A percentile compares a stretch with the other conserved stretches of the same genome.
phyloP scores from a whole-genome alignment of 1,140 invertebrate genomes.

The Ctenoplectra terminalis region DNA sequence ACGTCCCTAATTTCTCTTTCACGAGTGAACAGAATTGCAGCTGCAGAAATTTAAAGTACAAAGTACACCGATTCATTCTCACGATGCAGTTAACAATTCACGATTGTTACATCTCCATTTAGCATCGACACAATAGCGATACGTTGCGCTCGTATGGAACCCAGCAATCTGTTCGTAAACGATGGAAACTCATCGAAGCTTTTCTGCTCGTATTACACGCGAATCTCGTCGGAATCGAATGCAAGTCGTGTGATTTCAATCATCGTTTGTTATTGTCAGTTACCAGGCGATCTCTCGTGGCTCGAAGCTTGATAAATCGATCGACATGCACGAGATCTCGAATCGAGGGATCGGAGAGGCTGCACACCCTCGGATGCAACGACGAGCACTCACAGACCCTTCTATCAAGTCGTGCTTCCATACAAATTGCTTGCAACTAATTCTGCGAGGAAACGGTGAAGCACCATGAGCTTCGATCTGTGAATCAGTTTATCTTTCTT shows the following conservation, averaged over 20 bases:
- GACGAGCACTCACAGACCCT: not conserved
- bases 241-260: slow-evolving; percentile 22
- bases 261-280: slow-evolving; percentile 26
- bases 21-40: too few species aligned
- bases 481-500: too few species aligned
- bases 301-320: slow-evolving; percentile 19
- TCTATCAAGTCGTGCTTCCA: slow-evolving; percentile 67
- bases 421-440: slow-evolving; percentile 70
- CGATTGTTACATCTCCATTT: not conserved
- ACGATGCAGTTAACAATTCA: not conserved
- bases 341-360: too few species aligned
- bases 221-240: not conserved
- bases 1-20: too few species aligned
- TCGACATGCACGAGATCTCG: slow-evolving; percentile 22
- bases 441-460: too few species aligned
- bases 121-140: too few species aligned
- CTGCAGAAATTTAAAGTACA: too few species aligned
- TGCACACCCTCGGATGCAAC: slow-evolving; percentile 9
- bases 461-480: too few species aligned
- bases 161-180: not conserved
- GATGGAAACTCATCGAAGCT: not conserved
- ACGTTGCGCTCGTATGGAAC: too few species aligned
- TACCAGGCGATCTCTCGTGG: not conserved
- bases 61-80: not conserved
- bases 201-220: not conserved